Conservation (phyloP, 2,797 vertebrate genomes). For the Sebastes itinus region DNA sequence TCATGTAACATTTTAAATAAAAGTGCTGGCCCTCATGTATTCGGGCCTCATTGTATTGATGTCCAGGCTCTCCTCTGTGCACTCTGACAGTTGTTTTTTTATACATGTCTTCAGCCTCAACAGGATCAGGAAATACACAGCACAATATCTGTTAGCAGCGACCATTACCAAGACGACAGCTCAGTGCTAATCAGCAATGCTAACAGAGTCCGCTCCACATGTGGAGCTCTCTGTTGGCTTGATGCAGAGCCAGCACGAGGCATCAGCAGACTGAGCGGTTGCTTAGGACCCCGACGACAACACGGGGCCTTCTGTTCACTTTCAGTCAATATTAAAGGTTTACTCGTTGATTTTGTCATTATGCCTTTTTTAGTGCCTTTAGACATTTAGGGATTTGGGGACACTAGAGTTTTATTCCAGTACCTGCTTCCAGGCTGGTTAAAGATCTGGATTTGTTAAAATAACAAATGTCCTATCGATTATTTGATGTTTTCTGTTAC, state of each 20-base stretch:
- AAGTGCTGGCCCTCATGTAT: background rate
- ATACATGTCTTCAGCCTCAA: constrained; percentile 38
- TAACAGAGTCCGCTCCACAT: constrained; percentile 25
- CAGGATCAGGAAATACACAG: constrained; percentile 58
- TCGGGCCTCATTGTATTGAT: background rate
- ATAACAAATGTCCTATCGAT: background rate
- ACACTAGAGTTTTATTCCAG: background rate
- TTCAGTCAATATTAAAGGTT: background rate
- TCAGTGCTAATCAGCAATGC: constrained; percentile 40
- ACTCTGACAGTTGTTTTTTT: constrained; percentile 27
- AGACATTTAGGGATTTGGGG: background rate
- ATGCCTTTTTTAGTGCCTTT: background rate
- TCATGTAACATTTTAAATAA: background rate
- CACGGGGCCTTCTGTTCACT: background rate
- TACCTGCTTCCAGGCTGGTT: background rate
- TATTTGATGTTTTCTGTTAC: background rate
- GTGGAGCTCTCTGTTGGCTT: constrained; percentile 30
- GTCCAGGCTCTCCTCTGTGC: constrained; percentile 25
- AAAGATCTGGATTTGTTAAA: background rate
- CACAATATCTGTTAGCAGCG: constrained; percentile 22
- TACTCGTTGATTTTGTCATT: background rate
- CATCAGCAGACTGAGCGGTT: constrained; percentile 1
- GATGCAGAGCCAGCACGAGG: constrained; percentile 37
- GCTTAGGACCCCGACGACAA: constrained; percentile 7
- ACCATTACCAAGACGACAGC: constrained; percentile 62